Conservation (phyloP, 2,797 vertebrate species). For the Lagorchestes hirsutus region DNA sequence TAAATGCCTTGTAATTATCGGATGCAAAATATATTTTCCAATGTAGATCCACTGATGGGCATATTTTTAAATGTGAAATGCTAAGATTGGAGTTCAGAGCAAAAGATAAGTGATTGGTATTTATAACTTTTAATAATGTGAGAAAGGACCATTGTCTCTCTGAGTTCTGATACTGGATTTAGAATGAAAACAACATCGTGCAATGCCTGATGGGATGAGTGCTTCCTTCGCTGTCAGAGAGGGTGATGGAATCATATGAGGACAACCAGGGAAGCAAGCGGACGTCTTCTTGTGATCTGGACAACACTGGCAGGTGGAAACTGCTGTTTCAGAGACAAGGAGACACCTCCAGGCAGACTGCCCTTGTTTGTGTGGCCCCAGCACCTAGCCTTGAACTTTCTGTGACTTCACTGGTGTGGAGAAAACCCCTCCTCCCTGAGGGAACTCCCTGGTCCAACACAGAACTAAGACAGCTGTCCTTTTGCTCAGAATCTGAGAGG, state of each 20-base stretch:
- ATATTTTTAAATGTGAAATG: conserved; percentile 77
- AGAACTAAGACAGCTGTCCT: neutral
- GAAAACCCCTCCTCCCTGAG: neutral
- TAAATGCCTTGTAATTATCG: conserved; percentile 81
- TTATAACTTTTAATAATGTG: conserved; percentile 70
- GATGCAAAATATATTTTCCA: conserved; percentile 80
- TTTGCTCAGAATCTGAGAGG: neutral
- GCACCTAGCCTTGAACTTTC: neutral
- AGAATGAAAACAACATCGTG: conserved; percentile 50
- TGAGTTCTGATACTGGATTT: conserved; percentile 16
- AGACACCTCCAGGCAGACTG: neutral
- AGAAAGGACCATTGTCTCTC: conserved; percentile 63
- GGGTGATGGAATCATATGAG: neutral
- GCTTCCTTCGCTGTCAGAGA: neutral
- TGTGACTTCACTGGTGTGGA: neutral
- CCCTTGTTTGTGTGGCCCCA: neutral
- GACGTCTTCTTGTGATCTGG: neutral
- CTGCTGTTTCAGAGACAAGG: neutral
- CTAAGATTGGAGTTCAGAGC: conserved; percentile 67
- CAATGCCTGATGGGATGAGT: neutral
- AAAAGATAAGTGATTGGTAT: conserved; percentile 62
- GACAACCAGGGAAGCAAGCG: neutral
- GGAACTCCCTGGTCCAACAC: neutral
- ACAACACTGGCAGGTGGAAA: neutral
- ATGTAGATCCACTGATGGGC: conserved; percentile 73